These are phyloP conservation scores for Blastobasis adustella DNA, from an alignment of 2,888 invertebrate genomes.

Conservation along the genomic window DNA sequence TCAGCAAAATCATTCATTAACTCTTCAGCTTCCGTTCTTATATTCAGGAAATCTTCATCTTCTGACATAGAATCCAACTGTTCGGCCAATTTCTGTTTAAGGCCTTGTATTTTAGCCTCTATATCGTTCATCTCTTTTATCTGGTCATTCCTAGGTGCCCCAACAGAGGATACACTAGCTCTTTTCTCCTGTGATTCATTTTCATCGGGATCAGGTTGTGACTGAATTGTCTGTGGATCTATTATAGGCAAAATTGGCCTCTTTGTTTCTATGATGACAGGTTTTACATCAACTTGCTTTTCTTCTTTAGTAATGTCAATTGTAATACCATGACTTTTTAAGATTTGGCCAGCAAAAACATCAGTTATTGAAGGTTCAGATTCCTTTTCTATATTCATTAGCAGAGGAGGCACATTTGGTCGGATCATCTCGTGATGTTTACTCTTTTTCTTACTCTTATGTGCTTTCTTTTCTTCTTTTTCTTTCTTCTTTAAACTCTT, in stretches of 20 bases:
- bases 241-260: slow-evolving; percentile 58
- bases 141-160: slow-evolving; percentile 38
- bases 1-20: slow-evolving; percentile 69
- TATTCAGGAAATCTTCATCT: slow-evolving; percentile 79
- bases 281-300: slow-evolving; percentile 37
- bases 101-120: slow-evolving; percentile 76
- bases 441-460: slow-evolving; percentile 58
- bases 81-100: slow-evolving; percentile 58
- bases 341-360: slow-evolving; percentile 77
- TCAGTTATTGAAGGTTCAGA: slow-evolving; percentile 76
- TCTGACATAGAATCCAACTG: slow-evolving; percentile 75
- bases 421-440: slow-evolving; percentile 58
- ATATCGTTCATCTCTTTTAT: slow-evolving; percentile 65
- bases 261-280: slow-evolving; percentile 35
- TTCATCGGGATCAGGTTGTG: slow-evolving; percentile 20
- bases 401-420: slow-evolving; percentile 61
- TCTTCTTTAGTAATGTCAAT: slow-evolving; percentile 40
- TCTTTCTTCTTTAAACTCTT: slow-evolving; percentile 46
- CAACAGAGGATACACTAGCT: slow-evolving; percentile 12
- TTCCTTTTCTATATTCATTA: slow-evolving; percentile 65
- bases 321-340: slow-evolving; percentile 65
- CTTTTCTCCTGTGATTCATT: slow-evolving; percentile 22
- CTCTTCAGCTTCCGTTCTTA: slow-evolving; percentile 77
- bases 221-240: slow-evolving; percentile 54
- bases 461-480: slow-evolving; percentile 55